A percentile compares a stretch with the other conserved stretches of the same genome.
These are phyloP conservation scores for Enteromius unitaeniatus DNA, from an alignment of 2,797 vertebrate genomes.

Conservation along the genomic window DNA sequence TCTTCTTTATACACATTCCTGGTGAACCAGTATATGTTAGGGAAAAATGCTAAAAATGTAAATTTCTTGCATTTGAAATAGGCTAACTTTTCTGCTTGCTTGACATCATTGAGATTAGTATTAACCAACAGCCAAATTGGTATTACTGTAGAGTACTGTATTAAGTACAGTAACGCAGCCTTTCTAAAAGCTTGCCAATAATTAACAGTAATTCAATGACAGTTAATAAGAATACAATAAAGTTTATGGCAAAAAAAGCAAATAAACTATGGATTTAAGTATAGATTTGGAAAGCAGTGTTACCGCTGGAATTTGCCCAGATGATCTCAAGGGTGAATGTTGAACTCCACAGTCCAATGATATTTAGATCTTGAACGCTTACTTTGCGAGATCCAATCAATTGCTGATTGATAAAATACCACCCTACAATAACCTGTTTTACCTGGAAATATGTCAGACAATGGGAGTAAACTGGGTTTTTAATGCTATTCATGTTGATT, in stretches of 20 bases:
- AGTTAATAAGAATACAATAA: background rate
- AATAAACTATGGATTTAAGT: background rate
- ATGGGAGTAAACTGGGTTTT: background rate
- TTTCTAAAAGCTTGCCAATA: slow-evolving; percentile 3
- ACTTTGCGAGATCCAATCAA: background rate
- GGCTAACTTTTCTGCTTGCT: background rate
- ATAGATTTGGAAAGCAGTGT: background rate
- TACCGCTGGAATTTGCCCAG: background rate
- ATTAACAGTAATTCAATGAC: background rate
- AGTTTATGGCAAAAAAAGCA: background rate
- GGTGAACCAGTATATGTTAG: background rate
- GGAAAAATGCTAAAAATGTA: background rate
- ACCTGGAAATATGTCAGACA: background rate
- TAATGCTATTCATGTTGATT: slow-evolving; percentile 3
- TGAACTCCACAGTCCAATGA: background rate
- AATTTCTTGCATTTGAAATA: background rate
- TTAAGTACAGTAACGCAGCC: background rate
- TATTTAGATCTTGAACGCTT: background rate
- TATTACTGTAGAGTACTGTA: background rate
- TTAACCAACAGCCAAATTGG: background rate
- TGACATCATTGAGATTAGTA: slow-evolving; percentile 3
- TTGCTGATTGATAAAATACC: background rate
- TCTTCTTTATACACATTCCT: background rate
- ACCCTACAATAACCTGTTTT: background rate
- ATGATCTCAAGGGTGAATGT: background rate